Evolutionary conservation across 2,113 vertebrate genomes (phyloP).

Genomic region (Sinocyclocheilus anophthalmus): DNA sequence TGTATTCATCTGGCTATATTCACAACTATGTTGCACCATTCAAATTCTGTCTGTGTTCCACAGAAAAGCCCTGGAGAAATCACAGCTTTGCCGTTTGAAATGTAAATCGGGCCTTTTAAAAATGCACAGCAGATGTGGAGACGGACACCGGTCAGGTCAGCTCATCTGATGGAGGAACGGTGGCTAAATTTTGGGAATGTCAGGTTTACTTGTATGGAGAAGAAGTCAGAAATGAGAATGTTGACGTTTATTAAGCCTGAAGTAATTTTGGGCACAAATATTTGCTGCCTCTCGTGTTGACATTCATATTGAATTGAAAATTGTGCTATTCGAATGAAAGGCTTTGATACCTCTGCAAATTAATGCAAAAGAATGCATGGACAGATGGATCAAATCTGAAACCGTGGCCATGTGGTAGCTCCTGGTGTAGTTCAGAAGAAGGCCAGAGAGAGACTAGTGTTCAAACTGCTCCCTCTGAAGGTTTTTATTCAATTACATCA

Average conservation of each 20-base stretch:
- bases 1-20: conserved; percentile 24
- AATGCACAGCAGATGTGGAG: conserved; percentile 60
- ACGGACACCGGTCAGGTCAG: conserved; percentile 34
- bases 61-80: conserved; percentile 53
- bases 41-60: conserved; percentile 61
- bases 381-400: conserved; percentile 1
- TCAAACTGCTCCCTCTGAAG: neutral
- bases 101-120: conserved; percentile 70
- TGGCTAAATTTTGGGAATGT: conserved; percentile 3
- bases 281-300: neutral
- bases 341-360: neutral
- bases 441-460: neutral
- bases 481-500: conserved; percentile 14
- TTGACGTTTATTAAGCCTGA: neutral
- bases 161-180: conserved; percentile 17
- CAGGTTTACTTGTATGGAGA: neutral
- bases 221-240: neutral
- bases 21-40: conserved; percentile 54
- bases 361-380: neutral
- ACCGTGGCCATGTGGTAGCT: neutral
- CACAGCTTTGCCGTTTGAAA: conserved; percentile 71
- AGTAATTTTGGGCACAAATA: conserved; percentile 13
- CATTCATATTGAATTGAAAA: conserved; percentile 14
- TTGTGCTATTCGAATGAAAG: neutral
- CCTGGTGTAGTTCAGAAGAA: neutral